Base-by-base conservation (phyloP, 2,888 invertebrate species). In the Noctuana brunneofusca region DNA sequence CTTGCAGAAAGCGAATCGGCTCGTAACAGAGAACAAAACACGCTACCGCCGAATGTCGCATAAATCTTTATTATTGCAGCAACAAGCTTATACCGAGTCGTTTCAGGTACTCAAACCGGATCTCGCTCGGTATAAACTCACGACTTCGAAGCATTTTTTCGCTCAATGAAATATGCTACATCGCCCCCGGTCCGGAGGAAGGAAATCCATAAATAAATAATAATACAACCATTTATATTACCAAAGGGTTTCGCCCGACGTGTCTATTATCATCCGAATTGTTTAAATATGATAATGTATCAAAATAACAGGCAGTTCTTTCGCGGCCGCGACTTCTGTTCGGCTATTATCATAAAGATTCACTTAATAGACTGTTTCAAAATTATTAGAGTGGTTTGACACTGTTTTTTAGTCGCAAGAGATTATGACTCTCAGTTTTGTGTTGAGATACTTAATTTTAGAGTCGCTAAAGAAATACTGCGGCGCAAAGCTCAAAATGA, bases 201-300 rank as follows among this genome's bases (percentile, higher is more conserved):
- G 89, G 90, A 87, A 89, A 83, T 84, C 81, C 90, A 90, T 91
- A 91, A 91, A 91, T 91, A 91, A 90, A 91, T 91, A 90, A 89
- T 91, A 91, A 91, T 89, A 87, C 87, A 85, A 86, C 89, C 89
- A 91, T 91, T 91, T 90, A 91, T 91, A 91, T 89, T 90, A 88
- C 91, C 85, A 89, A 91, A 91, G 90, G 91, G 89, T 89, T 90
- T 89, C 77, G 75, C 84, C 84, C 88, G 89, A 89, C 89, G 89
- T 87, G 87, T 89, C 91, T 91, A 91, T 91, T 91, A 91, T 87
- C 91, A 91, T 91, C 86, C 82, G 89, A 90, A 91, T 91, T 89
- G 91, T 89, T 91, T 89, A 87, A 90, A 90, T 91, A 91, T 91
- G 91, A 89, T 90, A 91, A 91, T 91, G 88, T 81, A 89, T 90